Conservation (phyloP, 23 tunicate genomes). For the Phallusia fumigata region DNA sequence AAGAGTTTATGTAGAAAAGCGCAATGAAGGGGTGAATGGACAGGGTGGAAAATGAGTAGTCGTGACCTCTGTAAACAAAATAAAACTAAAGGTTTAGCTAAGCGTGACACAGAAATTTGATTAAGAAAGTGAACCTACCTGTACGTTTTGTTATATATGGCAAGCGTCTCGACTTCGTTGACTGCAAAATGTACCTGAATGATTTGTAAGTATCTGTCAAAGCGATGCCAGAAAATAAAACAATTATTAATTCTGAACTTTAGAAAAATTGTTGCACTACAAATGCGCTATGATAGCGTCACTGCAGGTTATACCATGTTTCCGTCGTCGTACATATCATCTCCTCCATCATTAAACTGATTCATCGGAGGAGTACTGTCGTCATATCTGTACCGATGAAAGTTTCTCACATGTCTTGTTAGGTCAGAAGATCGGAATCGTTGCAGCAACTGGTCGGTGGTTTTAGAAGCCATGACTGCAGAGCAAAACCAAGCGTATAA, state of each 20-base stretch:
- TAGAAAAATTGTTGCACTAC: no score
- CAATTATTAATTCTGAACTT: no score
- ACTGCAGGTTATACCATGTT: not conserved
- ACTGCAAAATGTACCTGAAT: not conserved
- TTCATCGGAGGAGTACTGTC: not conserved
- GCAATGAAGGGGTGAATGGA: not conserved
- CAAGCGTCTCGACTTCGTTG: not conserved
- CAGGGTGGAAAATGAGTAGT: not conserved
- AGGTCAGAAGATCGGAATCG: not conserved
- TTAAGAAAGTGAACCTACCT: not conserved
- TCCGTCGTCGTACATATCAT: not conserved
- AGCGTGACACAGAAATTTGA: no score
- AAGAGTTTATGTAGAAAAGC: not conserved
- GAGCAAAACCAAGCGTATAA: no score
- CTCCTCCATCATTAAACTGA: not conserved
- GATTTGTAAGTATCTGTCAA: not conserved
- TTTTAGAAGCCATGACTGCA: no score
- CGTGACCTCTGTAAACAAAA: not conserved
- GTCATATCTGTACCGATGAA: not conserved
- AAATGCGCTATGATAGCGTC: no score
- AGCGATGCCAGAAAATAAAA: no score
- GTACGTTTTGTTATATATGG: not conserved
- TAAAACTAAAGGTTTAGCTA: no score
- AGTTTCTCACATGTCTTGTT: not conserved
- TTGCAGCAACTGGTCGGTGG: no score